Evolutionary conservation across 2,888 invertebrate species (phyloP).

Genomic region (Cryptocephalus primarius): DNA sequence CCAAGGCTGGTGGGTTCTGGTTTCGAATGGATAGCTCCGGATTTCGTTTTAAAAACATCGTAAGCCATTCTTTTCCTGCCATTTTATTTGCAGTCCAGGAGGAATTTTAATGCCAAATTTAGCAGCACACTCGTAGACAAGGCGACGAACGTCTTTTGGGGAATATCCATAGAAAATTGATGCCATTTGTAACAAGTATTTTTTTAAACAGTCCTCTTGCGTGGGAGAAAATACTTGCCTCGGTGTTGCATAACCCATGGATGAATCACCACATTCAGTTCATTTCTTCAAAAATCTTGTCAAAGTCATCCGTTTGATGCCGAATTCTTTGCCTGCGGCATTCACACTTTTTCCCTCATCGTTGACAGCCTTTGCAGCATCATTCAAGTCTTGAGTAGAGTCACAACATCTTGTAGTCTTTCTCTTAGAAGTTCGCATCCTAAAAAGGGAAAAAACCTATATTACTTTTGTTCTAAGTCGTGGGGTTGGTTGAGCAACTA

Average conservation of each 20-base stretch:
- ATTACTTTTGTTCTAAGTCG: neutral
- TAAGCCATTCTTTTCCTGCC: too few relatives aligned
- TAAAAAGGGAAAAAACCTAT: neutral
- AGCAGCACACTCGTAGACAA: too few relatives aligned
- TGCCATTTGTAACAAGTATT: constrained; percentile 1
- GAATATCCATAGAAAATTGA: constrained; percentile 1
- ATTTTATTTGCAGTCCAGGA: neutral
- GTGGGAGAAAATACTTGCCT: constrained; percentile 4
- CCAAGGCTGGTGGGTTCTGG: constrained; percentile 2
- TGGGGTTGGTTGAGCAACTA: constrained; percentile 1
- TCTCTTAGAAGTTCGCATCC: neutral
- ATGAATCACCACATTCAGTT: neutral
- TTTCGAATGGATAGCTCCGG: constrained; percentile 1
- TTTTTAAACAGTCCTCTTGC: neutral
- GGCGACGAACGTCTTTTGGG: constrained; percentile 1
- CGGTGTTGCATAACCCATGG: neutral
- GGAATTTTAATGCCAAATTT: constrained; percentile 1
- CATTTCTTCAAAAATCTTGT: too few relatives aligned
- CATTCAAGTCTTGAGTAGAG: constrained; percentile 1
- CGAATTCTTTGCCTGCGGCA: constrained; percentile 2
- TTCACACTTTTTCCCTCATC: constrained; percentile 2
- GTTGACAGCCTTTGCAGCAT: constrained; percentile 1
- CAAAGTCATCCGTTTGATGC: neutral
- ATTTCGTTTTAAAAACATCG: neutral
- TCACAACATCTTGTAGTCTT: constrained; percentile 1